phyloP scores from a whole-genome alignment of 2,113 vertebrate species.

The Rhegmatorhina hoffmannsi region DNA sequence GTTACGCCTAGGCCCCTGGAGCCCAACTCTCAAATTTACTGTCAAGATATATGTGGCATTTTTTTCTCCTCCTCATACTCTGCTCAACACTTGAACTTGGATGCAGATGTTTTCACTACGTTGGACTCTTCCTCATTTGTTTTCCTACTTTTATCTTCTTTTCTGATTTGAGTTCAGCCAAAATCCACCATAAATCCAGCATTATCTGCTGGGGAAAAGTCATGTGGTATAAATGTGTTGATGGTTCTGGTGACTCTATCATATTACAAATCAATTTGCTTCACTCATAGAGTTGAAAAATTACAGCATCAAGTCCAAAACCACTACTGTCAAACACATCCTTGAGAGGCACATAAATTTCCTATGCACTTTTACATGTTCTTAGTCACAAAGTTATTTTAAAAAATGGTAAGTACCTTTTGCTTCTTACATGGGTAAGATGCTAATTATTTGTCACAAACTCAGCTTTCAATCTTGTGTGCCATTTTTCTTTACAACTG shows the following conservation, averaged over 20 bases:
- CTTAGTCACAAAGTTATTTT: neutral
- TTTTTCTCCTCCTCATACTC: neutral
- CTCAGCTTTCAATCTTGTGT: neutral
- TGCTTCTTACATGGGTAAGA: neutral
- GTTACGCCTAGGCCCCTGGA: neutral
- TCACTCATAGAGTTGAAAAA: neutral
- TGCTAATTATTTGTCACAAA: neutral
- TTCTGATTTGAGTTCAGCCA: conserved; percentile 36
- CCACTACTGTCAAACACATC: neutral
- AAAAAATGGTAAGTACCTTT: neutral
- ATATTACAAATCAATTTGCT: conserved; percentile 15
- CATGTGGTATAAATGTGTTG: neutral
- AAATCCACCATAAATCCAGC: neutral
- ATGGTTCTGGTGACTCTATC: neutral
- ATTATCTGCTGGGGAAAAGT: neutral
- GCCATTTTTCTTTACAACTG: neutral
- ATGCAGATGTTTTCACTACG: neutral
- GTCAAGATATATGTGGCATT: neutral
- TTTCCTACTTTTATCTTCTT: neutral
- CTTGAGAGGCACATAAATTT: neutral
- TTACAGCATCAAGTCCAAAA: neutral
- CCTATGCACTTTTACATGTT: neutral
- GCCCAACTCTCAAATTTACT: neutral
- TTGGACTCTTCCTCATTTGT: neutral
- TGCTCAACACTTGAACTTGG: neutral